Base-by-base conservation (phyloP, 2,113 vertebrate genomes). In the Erythrocercus mccallii region DNA sequence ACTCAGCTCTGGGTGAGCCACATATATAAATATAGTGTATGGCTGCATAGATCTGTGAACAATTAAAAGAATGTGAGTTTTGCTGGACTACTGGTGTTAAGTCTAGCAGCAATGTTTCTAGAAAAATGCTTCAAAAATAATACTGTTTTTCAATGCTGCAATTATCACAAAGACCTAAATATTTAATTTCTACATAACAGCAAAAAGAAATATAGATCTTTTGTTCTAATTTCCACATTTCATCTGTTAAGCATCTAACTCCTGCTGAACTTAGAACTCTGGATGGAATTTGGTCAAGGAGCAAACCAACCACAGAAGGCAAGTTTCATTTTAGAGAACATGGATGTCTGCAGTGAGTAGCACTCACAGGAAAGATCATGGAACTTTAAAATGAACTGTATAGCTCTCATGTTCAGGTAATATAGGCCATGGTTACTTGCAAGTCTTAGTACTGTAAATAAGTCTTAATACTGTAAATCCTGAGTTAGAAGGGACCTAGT, bases 331-430 rank as follows among this genome's bases (percentile, higher is more conserved):
- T 90, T 37, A 71, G 15, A 40, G 19, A 56, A 77, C n/a, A 77
- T 33, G 45, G 14, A 65, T 15, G 6, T 57, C 42, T 53, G 64
- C 21, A 54, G 18, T 57, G 60, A 85, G 42, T 4, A 77, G 20
- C 7, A 1, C 15, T 66, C 23, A 70, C n/a, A 66, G 31, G 44
- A 81, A 89, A 62, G 25, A n/a, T 62, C 18, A 38, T 0, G 0
- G 35, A 93, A 50, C 10, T 70, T 86, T 71, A 19, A 80, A 80
- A 64, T 64, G 0, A 88, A 69, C 21, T 37, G 27, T 17, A 12
- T 9, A 51, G 3, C 5, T 57, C 37, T 40, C 30, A 44, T 1
- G 4, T 51, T 89, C 60, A 79, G 54, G 6, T 24, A 58, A 42
- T 5, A 81, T 0, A 71, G 42, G 20, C 31, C 30, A 70, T 0